These are phyloP conservation scores for Enteromius trimaculatus DNA, from an alignment of 2,797 vertebrate genomes.

Conservation along the genomic window DNA sequence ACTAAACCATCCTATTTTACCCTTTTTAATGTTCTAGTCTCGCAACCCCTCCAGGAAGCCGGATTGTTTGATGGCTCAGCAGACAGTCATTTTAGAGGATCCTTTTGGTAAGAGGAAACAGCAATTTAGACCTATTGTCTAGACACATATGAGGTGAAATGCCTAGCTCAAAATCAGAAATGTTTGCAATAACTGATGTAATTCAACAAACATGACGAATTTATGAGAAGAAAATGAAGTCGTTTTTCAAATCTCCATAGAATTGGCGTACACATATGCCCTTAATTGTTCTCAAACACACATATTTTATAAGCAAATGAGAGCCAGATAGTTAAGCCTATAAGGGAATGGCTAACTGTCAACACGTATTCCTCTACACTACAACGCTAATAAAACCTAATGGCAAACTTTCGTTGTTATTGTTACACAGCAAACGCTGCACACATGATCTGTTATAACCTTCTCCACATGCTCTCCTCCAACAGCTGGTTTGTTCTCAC, in stretches of 20 bases:
- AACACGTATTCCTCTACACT: conserved; percentile 49
- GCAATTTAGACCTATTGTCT: conserved; percentile 60
- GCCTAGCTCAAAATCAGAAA: neutral
- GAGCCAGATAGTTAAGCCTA: conserved; percentile 64
- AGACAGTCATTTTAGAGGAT: conserved; percentile 68
- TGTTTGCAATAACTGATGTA: neutral
- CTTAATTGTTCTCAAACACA: conserved; percentile 68
- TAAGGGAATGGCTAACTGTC: conserved; percentile 62
- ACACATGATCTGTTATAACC: conserved; percentile 25
- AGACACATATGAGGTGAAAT: conserved; percentile 37
- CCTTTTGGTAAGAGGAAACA: conserved; percentile 56
- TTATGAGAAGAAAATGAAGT: neutral
- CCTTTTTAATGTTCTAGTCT: conserved; percentile 69
- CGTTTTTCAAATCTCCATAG: neutral
- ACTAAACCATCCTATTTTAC: conserved; percentile 59
- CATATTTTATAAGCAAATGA: conserved; percentile 68
- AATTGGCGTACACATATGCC: conserved; percentile 60
- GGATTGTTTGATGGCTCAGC: conserved; percentile 69
- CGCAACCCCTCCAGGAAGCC: conserved; percentile 69
- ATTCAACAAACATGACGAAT: neutral
- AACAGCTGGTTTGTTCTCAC: conserved; percentile 36
- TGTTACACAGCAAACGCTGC: conserved; percentile 24
- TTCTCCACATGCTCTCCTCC: conserved; percentile 38
- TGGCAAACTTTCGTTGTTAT: conserved; percentile 41
- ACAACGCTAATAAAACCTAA: conserved; percentile 43